Percentiles rank a stretch among this genome's conserved stretches.
These are phyloP conservation scores for Cyprinus carpio DNA, from an alignment of 2,113 vertebrate genomes.

Conservation along the genomic window DNA sequence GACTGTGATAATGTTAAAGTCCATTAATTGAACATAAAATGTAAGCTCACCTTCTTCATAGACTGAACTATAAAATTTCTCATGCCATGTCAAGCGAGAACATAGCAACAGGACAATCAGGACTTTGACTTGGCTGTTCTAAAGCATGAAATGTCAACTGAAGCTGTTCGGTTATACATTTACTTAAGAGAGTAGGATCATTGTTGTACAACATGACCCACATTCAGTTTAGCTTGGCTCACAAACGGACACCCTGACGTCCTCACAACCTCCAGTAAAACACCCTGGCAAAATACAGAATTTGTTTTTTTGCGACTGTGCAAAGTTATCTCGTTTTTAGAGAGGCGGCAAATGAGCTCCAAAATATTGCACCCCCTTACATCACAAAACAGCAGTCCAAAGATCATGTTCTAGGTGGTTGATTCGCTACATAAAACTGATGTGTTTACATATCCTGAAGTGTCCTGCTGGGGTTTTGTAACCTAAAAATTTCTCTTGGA, in stretches of 20 bases:
- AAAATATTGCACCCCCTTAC: not conserved
- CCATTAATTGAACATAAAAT: not conserved
- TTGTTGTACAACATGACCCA: conserved; percentile 22
- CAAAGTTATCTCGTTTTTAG: not conserved
- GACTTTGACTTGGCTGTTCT: not conserved
- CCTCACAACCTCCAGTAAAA: not conserved
- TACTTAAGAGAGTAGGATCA: conserved; percentile 14
- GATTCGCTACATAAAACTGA: not conserved
- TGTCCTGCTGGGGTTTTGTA: too few relatives aligned
- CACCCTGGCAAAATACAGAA: conserved; percentile 1
- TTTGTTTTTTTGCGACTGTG: not conserved
- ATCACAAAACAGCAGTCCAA: not conserved
- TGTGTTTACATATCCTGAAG: too few relatives aligned
- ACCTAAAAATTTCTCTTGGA: too few relatives aligned
- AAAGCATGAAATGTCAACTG: not conserved
- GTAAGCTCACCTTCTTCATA: not conserved
- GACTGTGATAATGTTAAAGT: conserved; percentile 8
- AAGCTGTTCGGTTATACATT: conserved; percentile 21
- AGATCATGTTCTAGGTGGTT: not conserved
- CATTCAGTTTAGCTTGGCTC: conserved; percentile 22
- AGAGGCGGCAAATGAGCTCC: not conserved
- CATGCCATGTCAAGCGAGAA: not conserved
- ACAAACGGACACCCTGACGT: not conserved
- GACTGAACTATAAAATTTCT: conserved; percentile 1
- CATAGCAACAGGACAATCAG: not conserved